These are phyloP conservation scores for Colinus virginianus DNA, from an alignment of 2,113 vertebrate genomes.

Conservation along the genomic window DNA sequence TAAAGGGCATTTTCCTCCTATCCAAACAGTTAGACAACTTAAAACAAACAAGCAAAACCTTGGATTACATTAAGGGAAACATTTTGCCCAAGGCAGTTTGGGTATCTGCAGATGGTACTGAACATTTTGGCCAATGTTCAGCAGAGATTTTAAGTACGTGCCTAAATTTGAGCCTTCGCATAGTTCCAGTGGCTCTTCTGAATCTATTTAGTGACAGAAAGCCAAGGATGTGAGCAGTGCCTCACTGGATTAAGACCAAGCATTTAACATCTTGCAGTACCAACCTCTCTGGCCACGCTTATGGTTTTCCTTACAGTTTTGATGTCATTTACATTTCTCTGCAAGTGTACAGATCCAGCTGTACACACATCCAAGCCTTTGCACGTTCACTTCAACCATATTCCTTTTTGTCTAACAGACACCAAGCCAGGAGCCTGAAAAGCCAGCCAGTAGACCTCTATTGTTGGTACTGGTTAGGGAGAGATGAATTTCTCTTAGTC, in stretches of 20 bases:
- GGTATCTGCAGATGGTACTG: slow-evolving; percentile 59
- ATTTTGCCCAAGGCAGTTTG: slow-evolving; percentile 62
- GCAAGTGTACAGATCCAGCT: background rate
- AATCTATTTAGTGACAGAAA: background rate
- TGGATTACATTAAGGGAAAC: slow-evolving; percentile 62
- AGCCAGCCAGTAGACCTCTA: background rate
- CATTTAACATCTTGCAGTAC: background rate
- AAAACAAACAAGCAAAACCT: slow-evolving; percentile 69
- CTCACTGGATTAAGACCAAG: background rate
- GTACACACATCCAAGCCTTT: background rate
- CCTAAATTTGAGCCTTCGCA: slow-evolving; percentile 48
- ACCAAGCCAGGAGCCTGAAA: background rate
- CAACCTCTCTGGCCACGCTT: background rate
- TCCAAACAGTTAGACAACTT: slow-evolving; percentile 14
- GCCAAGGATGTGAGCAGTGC: background rate
- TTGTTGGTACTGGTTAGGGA: background rate
- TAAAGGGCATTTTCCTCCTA: slow-evolving; percentile 36
- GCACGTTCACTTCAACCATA: fast-evolving
- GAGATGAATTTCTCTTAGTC: background rate
- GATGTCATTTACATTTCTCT: background rate
- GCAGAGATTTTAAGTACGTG: slow-evolving; percentile 49
- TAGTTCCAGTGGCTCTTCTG: slow-evolving; percentile 8
- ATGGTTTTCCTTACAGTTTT: background rate
- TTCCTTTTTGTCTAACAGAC: background rate
- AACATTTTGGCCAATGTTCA: slow-evolving; percentile 63